Evolutionary conservation across 2,113 vertebrate genomes (phyloP).

Genomic region (Onychorhynchus coronatus): DNA sequence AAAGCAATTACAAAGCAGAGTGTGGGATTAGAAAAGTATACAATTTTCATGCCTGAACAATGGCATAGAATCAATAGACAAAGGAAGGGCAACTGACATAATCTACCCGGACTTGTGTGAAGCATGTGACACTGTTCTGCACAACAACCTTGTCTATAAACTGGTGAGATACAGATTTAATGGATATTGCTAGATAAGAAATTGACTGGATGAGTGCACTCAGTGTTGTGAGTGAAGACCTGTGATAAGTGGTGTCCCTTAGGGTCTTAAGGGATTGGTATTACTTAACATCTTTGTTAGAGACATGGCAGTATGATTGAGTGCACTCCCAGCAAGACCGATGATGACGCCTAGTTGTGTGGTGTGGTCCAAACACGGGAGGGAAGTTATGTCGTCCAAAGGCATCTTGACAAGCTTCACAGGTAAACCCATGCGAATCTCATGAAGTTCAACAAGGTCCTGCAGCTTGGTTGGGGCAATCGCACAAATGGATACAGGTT

Average conservation of each 20-base stretch:
- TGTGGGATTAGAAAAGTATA: neutral
- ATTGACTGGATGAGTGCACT: too few species aligned
- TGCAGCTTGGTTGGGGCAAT: neutral
- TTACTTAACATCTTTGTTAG: neutral
- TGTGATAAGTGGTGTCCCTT: neutral
- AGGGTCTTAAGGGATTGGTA: neutral
- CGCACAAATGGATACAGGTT: neutral
- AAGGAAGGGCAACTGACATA: accelerated
- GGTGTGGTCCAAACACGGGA: neutral
- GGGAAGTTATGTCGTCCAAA: neutral
- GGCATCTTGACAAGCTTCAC: neutral
- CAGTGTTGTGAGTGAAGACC: neutral
- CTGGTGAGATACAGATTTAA: neutral
- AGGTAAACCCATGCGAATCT: accelerated
- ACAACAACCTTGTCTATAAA: neutral
- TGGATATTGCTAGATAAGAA: neutral
- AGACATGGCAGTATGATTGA: neutral
- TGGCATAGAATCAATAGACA: neutral
- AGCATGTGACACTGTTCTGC: neutral
- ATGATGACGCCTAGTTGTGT: neutral
- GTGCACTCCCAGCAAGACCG: neutral
- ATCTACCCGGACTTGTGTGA: neutral
- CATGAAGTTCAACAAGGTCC: neutral
- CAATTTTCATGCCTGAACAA: neutral
- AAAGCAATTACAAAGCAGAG: neutral